These are phyloP conservation scores for Myotis yumanensis DNA, from an alignment of 2,113 vertebrate species.

Conservation along the genomic window DNA sequence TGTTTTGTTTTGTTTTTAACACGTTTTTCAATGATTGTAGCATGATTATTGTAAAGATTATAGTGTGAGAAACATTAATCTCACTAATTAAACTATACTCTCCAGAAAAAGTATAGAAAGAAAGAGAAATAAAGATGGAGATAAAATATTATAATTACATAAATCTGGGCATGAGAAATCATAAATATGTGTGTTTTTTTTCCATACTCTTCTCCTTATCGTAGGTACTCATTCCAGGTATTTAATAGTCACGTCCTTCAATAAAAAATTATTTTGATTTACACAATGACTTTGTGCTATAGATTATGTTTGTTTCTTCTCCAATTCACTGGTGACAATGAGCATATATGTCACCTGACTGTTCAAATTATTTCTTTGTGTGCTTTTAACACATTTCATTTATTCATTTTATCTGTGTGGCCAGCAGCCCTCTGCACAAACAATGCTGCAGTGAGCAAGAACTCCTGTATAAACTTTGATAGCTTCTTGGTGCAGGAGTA, in stretches of 20 bases:
- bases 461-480: neutral
- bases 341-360: neutral
- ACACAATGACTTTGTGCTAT: neutral
- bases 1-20: neutral
- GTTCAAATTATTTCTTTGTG: neutral
- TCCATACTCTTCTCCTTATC: neutral
- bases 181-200: neutral
- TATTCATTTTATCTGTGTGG: neutral
- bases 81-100: neutral
- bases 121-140: neutral
- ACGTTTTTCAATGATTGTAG: neutral
- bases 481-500: neutral
- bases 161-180: neutral
- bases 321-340: neutral
- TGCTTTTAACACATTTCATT: neutral
- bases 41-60: neutral
- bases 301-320: neutral
- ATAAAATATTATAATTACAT: neutral
- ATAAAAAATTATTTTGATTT: neutral
- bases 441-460: neutral
- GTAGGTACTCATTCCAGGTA: too few species aligned
- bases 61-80: neutral
- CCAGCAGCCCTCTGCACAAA: neutral
- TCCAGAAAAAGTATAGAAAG: neutral
- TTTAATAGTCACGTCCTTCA: neutral